Evolutionary conservation across 2,113 vertebrate genomes (phyloP), one percentile per base, ranked within the genome.

Genomic region (Lepus europaeus): DNA sequence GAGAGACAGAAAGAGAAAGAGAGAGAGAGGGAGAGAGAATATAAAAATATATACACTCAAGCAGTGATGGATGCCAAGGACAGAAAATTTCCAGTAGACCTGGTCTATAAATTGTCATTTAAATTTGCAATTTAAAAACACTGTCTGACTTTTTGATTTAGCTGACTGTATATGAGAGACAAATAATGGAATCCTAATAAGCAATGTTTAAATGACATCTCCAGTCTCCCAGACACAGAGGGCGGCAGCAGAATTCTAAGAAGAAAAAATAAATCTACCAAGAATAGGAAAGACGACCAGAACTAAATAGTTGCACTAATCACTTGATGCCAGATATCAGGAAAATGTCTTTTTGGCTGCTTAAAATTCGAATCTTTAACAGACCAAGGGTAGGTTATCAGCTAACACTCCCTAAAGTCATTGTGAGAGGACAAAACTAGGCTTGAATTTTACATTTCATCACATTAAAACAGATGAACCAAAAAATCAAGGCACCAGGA

Each of bases 101-200:
- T 97, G 90, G 97, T 90, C 97, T 97, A 97, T 97, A 97, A 97
- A 97, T 96, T 97, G 96, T 97, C 95, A 96, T 96, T 97, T 97
- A 97, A 97, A 97, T 97, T 97, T 97, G 97, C 97, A 97, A 97
- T 97, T 97, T 97, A 97, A 97, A 97, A 97, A 97, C 95, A 97
- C 95, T 95, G 95, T 85, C 97, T 97, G 97, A 93, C 97, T 97
- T 96, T 97, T 92, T 97, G 95, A 97, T 96, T 97, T 97, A 94
- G 95, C 95, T 95, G 95, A 97, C 95, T 93, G 86, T 97, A 97
- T 96, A 96, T 68, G 90, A 96, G 94, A 95, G 93, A 96, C 96
- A 97, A 96, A 97, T 97, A 97, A 96, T 96, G 97, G 97, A 97
- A 97, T 97, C 97, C 96, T 97, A 97, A 97, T 97, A 97, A 97